A percentile compares a stretch with the other conserved stretches of the same genome.
These are phyloP conservation scores for Mallateleia sp. DNA, from an alignment of 2,888 invertebrate species.

Conservation along the genomic window DNA sequence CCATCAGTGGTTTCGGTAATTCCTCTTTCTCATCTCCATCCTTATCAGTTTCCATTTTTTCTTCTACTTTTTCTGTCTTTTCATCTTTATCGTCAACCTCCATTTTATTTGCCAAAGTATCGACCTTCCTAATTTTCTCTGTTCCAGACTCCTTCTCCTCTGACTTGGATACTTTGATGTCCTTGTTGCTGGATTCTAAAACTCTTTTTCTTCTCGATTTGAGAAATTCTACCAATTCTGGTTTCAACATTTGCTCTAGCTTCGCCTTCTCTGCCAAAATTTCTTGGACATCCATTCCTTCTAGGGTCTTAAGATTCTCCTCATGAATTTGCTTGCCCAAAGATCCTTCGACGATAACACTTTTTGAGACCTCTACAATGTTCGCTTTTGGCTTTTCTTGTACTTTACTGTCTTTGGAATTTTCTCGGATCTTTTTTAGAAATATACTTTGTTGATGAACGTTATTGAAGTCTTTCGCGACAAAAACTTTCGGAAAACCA, in stretches of 20 bases:
- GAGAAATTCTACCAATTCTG: conserved; percentile 93
- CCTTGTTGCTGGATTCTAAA: conserved; percentile 55
- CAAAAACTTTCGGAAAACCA: conserved; percentile 88
- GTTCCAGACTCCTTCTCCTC: not conserved
- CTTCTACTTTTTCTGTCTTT: conserved; percentile 12
- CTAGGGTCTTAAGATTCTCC: conserved; percentile 93
- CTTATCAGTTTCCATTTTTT: conserved; percentile 7
- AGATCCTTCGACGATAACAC: conserved; percentile 84
- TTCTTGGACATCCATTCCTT: conserved; percentile 93
- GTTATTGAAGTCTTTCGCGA: conserved; percentile 66
- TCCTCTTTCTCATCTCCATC: conserved; percentile 34
- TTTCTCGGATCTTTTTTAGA: conserved; percentile 74
- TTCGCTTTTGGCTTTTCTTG: not conserved
- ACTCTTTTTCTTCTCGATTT: conserved; percentile 89
- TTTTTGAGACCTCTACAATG: conserved; percentile 46
- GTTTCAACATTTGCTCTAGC: conserved; percentile 92
- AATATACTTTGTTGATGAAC: conserved; percentile 84
- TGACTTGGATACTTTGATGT: conserved; percentile 84
- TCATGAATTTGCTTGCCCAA: conserved; percentile 92
- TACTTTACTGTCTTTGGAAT: not conserved
- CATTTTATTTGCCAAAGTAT: conserved; percentile 34
- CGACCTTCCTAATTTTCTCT: conserved; percentile 34
- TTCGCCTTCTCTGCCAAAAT: conserved; percentile 94
- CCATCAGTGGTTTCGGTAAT: conserved; percentile 82
- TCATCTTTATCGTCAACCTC: conserved; percentile 46